phyloP scores from a whole-genome alignment of 2,888 invertebrate genomes.

The Thera britannica region DNA sequence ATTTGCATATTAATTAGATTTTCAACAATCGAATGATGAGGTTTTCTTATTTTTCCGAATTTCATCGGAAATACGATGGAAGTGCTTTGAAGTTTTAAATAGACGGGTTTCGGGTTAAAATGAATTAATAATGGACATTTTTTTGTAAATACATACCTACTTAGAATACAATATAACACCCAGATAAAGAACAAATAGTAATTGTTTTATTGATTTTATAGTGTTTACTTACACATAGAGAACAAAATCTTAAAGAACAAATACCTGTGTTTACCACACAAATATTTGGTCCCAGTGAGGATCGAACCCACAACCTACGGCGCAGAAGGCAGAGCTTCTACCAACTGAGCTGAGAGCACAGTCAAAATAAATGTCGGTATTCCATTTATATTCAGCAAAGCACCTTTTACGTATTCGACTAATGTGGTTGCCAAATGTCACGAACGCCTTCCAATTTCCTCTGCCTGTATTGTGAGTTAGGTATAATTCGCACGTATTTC shows the following conservation, averaged over 20 bases:
- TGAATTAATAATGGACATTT: neutral
- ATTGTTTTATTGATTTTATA: too few relatives aligned
- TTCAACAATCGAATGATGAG: neutral
- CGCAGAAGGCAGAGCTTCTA: too few relatives aligned
- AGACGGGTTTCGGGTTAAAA: neutral
- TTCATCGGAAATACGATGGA: neutral
- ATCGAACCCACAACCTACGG: too few relatives aligned
- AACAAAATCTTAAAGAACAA: too few relatives aligned
- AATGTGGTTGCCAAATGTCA: neutral
- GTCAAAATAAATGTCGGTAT: too few relatives aligned
- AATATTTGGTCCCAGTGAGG: too few relatives aligned
- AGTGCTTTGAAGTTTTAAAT: neutral
- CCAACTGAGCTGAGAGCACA: too few relatives aligned
- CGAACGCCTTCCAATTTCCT: constrained; percentile 10
- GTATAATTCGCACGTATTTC: neutral
- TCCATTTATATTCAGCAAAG: too few relatives aligned
- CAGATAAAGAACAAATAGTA: too few relatives aligned
- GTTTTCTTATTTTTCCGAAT: neutral
- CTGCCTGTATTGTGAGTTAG: neutral
- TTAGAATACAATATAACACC: too few relatives aligned
- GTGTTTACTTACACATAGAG: too few relatives aligned
- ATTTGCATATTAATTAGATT: constrained; percentile 15
- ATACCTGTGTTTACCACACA: too few relatives aligned
- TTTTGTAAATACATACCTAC: neutral
- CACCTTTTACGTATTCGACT: neutral